Conservation (phyloP, 2,797 vertebrate genomes). For the Chiloscyllium punctatum region DNA sequence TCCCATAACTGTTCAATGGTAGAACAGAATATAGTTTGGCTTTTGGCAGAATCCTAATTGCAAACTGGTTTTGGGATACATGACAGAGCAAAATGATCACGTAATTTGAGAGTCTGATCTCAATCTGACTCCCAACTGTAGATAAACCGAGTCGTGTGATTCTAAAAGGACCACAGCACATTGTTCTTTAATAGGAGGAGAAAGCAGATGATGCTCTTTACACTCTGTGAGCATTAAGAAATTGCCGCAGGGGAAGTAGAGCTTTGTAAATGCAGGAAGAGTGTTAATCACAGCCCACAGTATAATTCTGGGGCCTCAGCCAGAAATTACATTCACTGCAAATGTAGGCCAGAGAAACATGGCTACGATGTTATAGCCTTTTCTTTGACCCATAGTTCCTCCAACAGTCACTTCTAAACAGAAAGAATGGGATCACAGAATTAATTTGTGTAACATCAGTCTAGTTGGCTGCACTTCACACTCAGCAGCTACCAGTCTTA, state of each 20-base stretch:
- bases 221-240: not conserved
- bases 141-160: not conserved
- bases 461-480: not conserved
- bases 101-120: not conserved
- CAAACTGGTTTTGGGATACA: not conserved
- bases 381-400: not conserved
- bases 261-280: not conserved
- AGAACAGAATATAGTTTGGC: not conserved
- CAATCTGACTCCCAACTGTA: not conserved
- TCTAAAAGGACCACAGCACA: not conserved
- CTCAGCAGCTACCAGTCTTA: not conserved
- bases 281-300: not conserved
- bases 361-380: not conserved
- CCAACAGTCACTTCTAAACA: not conserved
- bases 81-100: too few relatives aligned
- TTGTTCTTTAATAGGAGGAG: not conserved
- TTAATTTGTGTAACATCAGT: not conserved
- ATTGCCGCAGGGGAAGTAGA: not conserved
- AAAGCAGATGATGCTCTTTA: not conserved
- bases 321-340: not conserved
- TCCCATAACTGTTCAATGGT: not conserved
- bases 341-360: not conserved
- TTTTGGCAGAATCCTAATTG: not conserved
- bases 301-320: not conserved
- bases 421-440: not conserved